phyloP scores from a whole-genome alignment of 2,888 invertebrate species.

The Toxonevra muliebris region DNA sequence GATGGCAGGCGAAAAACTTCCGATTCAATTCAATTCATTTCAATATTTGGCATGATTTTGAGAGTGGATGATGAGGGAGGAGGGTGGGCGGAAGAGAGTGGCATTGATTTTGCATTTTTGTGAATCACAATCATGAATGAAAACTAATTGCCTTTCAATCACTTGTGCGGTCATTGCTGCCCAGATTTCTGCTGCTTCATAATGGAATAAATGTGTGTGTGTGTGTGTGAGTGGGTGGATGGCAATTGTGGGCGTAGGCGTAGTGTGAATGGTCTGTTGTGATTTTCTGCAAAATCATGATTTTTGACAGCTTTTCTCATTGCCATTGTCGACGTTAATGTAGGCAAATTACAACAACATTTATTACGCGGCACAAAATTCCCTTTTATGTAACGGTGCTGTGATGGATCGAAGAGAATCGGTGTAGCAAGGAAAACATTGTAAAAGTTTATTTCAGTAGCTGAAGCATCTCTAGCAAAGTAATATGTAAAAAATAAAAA shows the following conservation, averaged over 20 bases:
- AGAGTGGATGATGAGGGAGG: background rate
- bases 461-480: too few species aligned
- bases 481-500: background rate
- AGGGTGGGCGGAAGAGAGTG: background rate
- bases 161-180: conserved; percentile 1
- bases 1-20: background rate
- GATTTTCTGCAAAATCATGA: conserved; percentile 23
- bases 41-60: background rate
- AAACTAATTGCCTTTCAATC: conserved; percentile 43
- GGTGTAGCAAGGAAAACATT: background rate
- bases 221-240: background rate
- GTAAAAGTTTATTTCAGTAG: background rate
- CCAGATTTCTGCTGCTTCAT: conserved; percentile 1
- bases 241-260: conserved; percentile 1
- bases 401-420: background rate
- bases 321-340: conserved; percentile 27
- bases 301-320: conserved; percentile 22
- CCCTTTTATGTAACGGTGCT: conserved; percentile 10
- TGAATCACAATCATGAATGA: conserved; percentile 31
- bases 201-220: background rate
- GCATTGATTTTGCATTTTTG: background rate
- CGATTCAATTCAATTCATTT: background rate
- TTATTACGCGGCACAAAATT: conserved; percentile 34
- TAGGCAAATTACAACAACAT: conserved; percentile 38
- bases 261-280: conserved; percentile 1